Evolutionary conservation across 30 jellyfish, hydroid and myxozoan genomes (phyloP).

Genomic region (Aurelia sp.): DNA sequence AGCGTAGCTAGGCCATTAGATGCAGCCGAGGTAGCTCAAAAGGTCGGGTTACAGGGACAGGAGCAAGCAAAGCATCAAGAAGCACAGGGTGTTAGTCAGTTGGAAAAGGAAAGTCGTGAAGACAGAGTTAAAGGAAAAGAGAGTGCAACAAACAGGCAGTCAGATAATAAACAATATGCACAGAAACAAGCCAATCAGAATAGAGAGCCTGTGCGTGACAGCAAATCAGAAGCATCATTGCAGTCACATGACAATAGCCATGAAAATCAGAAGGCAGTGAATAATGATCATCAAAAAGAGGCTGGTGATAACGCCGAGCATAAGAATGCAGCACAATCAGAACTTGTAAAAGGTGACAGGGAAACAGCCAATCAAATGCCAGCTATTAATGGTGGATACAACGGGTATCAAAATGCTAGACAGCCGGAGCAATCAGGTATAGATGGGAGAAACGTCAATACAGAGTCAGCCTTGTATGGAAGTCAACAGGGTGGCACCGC

Average conservation of each 20-base stretch:
- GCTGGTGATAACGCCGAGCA: neutral
- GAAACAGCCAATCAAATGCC: too few relatives aligned
- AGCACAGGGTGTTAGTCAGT: slow-evolving; percentile 1
- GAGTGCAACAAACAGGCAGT: slow-evolving; percentile 16
- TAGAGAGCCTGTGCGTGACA: slow-evolving; percentile 11
- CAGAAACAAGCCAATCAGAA: neutral
- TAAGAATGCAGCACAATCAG: neutral
- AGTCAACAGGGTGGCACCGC: neutral
- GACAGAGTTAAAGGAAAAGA: slow-evolving; percentile 3
- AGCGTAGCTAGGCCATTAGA: slow-evolving; percentile 24
- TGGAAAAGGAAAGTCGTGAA: neutral
- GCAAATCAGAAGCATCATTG: slow-evolving; percentile 30
- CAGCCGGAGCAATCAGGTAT: neutral
- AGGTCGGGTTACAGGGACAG: neutral
- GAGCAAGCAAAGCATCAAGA: slow-evolving; percentile 17
- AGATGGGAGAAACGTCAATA: neutral
- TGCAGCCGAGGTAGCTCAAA: slow-evolving; percentile 15
- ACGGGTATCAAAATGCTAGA: neutral
- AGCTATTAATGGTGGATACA: too few relatives aligned
- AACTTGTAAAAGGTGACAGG: neutral
- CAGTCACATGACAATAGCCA: neutral
- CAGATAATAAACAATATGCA: neutral
- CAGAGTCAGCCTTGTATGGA: neutral
- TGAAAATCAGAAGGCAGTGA: neutral
- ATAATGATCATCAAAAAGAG: neutral